These are phyloP conservation scores for Glomeris marginata DNA, from an alignment of 2,888 invertebrate species.

Conservation along the genomic window DNA sequence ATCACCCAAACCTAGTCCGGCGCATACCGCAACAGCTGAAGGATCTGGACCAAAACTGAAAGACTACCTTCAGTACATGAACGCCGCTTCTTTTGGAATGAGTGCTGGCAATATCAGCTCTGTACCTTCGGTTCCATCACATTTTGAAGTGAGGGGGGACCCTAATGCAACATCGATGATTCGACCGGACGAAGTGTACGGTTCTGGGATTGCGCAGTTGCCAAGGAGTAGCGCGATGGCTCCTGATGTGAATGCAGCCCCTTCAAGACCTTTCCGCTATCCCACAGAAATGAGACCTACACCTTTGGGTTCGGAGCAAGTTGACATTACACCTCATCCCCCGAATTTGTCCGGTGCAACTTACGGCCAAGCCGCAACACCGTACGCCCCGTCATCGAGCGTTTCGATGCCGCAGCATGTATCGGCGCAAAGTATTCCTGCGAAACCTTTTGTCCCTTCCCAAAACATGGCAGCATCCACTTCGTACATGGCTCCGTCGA, in stretches of 20 bases:
- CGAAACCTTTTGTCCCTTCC: no score
- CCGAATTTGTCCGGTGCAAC: no score
- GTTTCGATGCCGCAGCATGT: slow-evolving; percentile 6
- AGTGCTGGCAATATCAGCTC: slow-evolving; percentile 13
- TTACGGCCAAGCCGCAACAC: slow-evolving; percentile 9
- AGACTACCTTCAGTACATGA: slow-evolving; percentile 71
- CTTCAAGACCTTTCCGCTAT: no score
- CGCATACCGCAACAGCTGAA: slow-evolving; percentile 17
- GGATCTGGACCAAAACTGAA: slow-evolving; percentile 53
- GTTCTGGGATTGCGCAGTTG: no score
- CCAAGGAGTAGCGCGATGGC: no score
- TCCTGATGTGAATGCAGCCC: no score
- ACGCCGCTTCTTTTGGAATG: slow-evolving; percentile 31
- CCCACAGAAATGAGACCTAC: slow-evolving; percentile 16
- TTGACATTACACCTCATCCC: slow-evolving; percentile 10
- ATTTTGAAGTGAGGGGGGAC: no score
- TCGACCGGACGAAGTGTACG: slow-evolving; percentile 5
- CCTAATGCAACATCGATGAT: slow-evolving; percentile 10
- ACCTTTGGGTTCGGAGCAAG: slow-evolving; percentile 19
- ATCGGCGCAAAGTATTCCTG: no score
- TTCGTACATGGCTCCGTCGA: no score
- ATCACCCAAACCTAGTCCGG: slow-evolving; percentile 2
- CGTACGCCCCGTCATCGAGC: slow-evolving; percentile 10
- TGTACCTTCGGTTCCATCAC: neutral
- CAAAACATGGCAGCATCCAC: no score